phyloP scores from a whole-genome alignment of 2,797 vertebrate species.

The Hephaestus fuliginosus region DNA sequence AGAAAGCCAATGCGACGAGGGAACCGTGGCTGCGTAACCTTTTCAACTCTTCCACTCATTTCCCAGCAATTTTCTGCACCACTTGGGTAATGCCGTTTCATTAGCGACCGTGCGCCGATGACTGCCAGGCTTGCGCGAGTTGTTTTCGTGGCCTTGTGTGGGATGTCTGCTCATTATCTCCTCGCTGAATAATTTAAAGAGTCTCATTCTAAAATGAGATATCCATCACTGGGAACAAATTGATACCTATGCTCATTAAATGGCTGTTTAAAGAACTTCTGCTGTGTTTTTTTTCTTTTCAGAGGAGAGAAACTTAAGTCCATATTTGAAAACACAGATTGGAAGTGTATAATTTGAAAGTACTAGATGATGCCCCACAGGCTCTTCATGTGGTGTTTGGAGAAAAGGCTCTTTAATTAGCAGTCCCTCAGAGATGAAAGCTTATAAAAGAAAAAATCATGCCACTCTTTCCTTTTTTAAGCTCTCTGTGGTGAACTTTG shows the following conservation, averaged over 20 bases:
- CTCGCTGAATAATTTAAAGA: constrained; percentile 52
- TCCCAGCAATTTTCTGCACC: constrained; percentile 35
- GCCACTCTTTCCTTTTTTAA: not conserved
- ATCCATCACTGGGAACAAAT: constrained; percentile 43
- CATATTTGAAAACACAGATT: constrained; percentile 36
- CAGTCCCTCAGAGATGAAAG: constrained; percentile 26
- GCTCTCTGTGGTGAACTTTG: not conserved
- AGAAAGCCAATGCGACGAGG: not conserved
- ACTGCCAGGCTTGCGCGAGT: constrained; percentile 36
- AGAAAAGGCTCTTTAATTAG: constrained; percentile 40
- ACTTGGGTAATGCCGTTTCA: constrained; percentile 39
- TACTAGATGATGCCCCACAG: constrained; percentile 8
- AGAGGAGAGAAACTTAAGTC: constrained; percentile 4
- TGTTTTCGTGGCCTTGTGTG: constrained; percentile 63
- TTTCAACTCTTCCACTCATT: constrained; percentile 36
- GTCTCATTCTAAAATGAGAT: constrained; percentile 46
- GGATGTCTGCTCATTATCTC: constrained; percentile 61
- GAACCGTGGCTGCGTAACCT: constrained; percentile 27
- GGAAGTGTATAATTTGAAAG: constrained; percentile 31
- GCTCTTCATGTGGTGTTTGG: constrained; percentile 5
- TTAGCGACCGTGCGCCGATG: constrained; percentile 2
- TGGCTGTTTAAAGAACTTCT: constrained; percentile 14
- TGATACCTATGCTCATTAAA: constrained; percentile 41
- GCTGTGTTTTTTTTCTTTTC: not conserved
- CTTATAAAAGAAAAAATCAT: constrained; percentile 9